Percentiles rank a stretch among this genome's conserved stretches.
Conservation (phyloP, 1,140 invertebrate species). For the Colletes latitarsis region DNA sequence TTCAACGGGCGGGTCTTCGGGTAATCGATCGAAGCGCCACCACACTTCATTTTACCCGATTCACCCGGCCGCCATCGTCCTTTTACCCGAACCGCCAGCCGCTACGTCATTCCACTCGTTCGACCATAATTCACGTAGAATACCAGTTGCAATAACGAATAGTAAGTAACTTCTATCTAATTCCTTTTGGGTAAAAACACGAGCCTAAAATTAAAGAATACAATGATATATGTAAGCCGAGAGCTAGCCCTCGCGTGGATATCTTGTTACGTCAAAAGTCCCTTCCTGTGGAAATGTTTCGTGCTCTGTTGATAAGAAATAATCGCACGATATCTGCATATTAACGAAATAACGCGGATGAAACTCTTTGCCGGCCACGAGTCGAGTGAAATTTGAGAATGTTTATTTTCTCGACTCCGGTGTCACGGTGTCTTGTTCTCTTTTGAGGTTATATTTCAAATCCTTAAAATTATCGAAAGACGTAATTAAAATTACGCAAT, state of each 20-base stretch:
- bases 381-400: slow-evolving; percentile 33
- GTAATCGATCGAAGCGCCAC: no score
- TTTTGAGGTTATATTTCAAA: not conserved
- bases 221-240: not conserved
- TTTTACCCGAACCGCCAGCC: no score
- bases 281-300: slow-evolving; percentile 38
- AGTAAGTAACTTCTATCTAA: no score
- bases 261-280: slow-evolving; percentile 34
- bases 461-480: not conserved
- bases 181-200: no score
- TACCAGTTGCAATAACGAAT: no score
- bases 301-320: slow-evolving; percentile 40
- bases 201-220: no score
- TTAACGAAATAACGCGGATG: slow-evolving; percentile 32
- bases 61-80: no score
- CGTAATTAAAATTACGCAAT: no score
- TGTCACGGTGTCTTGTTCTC: not conserved
- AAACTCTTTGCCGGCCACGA: not conserved
- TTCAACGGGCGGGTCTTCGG: no score
- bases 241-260: slow-evolving; percentile 5
- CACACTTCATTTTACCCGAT: no score
- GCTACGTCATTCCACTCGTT: no score
- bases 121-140: no score
- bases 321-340: slow-evolving; percentile 17
- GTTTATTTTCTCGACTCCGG: slow-evolving; percentile 35